Evolutionary conservation across 2,888 invertebrate genomes (phyloP), one percentile per base, ranked within the genome.

Genomic region (Opisthograptis luteolata): DNA sequence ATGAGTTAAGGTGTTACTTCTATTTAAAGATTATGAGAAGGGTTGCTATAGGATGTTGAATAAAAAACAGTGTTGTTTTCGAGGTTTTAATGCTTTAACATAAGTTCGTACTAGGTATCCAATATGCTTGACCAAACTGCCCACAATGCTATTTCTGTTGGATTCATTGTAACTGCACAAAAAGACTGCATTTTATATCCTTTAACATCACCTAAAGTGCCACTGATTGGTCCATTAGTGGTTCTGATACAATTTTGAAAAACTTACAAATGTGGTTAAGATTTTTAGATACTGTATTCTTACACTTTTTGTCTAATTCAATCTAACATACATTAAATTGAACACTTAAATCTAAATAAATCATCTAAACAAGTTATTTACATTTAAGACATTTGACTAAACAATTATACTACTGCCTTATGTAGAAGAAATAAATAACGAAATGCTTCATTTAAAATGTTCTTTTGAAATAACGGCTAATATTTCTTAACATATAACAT

Each of bases 281-380:
- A 61, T 72, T 73, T 74, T 70, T 69, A 49, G 63, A 72, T 76
- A 73, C 68, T 75, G 57, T 64, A 44, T 45, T 32, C 45, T 51
- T 50, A 54, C 22, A 46, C 27, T 73, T 78, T n/a, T 81, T 73
- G 59, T 78, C 80, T 86, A 85, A 83, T 81, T 79, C 80, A 81
- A 82, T 85, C 84, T 83, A 85, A 80, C 79, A 73, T 76, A 32
- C 79, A 82, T 83, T 81, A 84, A 87, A 85, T 85, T 84, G 87
- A 87, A 88, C 82, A 84, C 87, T 89, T 88, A 88, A 73, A 74
- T 76, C 86, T 88, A 86, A 84, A 88, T 86, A 87, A 87, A 87
- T 78, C 81, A 71, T 86, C 84, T 87, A 87, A 87, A 87, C 82
- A 82, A 84, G 82, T 81, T 89, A 89, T 89, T 87, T 89, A 89